Conservation (phyloP, 2,113 vertebrate species). For the Fregetta grallaria region DNA sequence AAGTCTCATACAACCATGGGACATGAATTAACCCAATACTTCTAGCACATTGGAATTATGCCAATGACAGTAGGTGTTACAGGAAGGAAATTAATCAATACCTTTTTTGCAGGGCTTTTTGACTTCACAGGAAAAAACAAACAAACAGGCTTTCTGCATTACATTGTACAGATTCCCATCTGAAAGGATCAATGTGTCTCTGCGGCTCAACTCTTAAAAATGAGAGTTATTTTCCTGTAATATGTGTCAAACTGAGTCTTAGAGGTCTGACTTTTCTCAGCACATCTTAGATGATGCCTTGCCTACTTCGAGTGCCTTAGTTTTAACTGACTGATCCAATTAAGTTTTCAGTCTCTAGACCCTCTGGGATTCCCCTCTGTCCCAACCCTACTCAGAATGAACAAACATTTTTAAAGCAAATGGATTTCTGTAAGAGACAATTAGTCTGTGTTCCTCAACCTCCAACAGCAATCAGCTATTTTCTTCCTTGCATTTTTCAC, state of each 20-base stretch:
- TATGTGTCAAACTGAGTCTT: fast-evolving
- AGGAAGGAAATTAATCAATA: background rate
- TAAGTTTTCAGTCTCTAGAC: background rate
- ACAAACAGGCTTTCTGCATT: background rate
- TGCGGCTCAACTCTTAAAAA: background rate
- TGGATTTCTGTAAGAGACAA: background rate
- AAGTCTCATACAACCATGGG: background rate
- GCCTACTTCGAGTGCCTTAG: background rate
- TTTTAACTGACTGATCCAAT: background rate
- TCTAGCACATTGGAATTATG: background rate
- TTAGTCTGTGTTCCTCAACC: background rate
- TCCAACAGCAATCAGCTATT: background rate
- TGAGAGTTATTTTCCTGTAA: background rate
- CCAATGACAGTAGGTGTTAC: background rate
- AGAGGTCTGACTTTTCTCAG: background rate
- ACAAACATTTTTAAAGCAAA: background rate
- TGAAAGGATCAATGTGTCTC: background rate
- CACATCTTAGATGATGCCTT: background rate
- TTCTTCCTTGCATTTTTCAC: background rate
- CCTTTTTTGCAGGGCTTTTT: background rate
- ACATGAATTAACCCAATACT: background rate
- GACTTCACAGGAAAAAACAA: background rate
- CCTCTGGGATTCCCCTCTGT: background rate
- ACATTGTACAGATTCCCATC: background rate
- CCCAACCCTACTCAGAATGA: background rate